These are phyloP conservation scores for Thermophis baileyi DNA, from an alignment of 2,113 vertebrate species.

Conservation along the genomic window DNA sequence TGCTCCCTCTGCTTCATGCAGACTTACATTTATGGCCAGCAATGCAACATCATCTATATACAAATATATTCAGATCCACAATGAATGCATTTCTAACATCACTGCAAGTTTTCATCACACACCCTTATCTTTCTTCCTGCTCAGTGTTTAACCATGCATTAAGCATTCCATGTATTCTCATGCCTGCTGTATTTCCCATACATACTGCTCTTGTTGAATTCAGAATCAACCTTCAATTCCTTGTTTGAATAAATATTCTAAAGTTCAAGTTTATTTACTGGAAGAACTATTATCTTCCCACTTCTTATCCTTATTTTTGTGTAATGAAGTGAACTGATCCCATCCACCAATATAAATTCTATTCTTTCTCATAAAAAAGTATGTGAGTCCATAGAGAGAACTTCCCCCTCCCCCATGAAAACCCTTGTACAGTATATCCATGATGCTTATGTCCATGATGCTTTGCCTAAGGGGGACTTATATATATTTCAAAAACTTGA, in stretches of 20 bases:
- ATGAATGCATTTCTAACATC: neutral
- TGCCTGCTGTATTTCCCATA: neutral
- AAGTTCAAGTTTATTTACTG: neutral
- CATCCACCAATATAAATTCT: neutral
- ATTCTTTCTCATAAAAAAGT: neutral
- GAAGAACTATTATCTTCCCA: neutral
- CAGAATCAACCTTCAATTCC: neutral
- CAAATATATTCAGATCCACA: neutral
- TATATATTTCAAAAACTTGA: neutral
- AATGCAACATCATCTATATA: neutral
- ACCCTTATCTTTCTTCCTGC: neutral
- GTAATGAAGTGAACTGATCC: neutral
- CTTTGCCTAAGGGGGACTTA: neutral
- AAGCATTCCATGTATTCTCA: neutral
- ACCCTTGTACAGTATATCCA: neutral
- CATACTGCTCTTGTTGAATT: neutral
- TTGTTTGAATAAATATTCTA: neutral
- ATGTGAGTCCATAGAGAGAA: neutral
- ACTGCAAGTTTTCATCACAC: neutral
- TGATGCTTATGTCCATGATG: neutral
- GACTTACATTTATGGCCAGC: neutral
- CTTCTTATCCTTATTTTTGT: neutral
- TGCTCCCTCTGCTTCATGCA: neutral
- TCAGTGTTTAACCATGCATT: neutral
- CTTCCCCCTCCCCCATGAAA: neutral